Percentiles rank a stretch among this genome's conserved stretches.
Conservation (phyloP, 2,888 invertebrate species). For the Lasioglossum figueresi region DNA sequence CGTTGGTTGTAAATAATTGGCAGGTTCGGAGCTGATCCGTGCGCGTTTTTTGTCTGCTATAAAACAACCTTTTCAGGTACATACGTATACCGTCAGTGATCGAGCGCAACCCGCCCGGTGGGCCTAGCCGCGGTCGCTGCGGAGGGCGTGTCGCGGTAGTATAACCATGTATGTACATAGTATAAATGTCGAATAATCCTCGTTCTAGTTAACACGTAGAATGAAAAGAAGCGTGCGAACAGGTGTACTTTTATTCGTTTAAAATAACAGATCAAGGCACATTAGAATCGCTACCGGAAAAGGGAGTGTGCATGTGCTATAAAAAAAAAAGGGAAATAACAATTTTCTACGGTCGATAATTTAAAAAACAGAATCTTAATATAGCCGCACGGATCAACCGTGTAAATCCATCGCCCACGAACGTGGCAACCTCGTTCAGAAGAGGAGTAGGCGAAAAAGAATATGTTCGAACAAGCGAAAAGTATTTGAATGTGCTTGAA, state of each 20-base stretch:
- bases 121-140: too few relatives aligned
- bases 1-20: too few relatives aligned
- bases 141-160: too few relatives aligned
- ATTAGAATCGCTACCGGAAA: slow-evolving; percentile 39
- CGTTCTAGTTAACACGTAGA: background rate
- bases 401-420: slow-evolving; percentile 31
- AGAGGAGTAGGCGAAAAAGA: background rate
- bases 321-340: slow-evolving; percentile 50
- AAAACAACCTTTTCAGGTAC: too few relatives aligned
- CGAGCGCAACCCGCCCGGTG: too few relatives aligned
- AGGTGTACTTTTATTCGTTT: slow-evolving; percentile 60
- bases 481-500: slow-evolving; percentile 34
- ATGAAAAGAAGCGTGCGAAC: background rate
- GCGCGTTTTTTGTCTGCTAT: too few relatives aligned
- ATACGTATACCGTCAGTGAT: too few relatives aligned
- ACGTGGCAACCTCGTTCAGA: background rate
- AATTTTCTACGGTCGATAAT: slow-evolving; percentile 18
- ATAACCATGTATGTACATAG: too few relatives aligned
- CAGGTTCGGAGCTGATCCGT: too few relatives aligned
- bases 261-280: slow-evolving; percentile 59
- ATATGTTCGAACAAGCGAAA: slow-evolving; percentile 21
- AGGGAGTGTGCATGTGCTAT: slow-evolving; percentile 28
- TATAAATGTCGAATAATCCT: background rate
- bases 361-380: slow-evolving; percentile 29
- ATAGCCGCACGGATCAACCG: background rate